These are phyloP conservation scores for Copidosoma floridanum DNA, from an alignment of 1,140 invertebrate species.

Conservation along the genomic window DNA sequence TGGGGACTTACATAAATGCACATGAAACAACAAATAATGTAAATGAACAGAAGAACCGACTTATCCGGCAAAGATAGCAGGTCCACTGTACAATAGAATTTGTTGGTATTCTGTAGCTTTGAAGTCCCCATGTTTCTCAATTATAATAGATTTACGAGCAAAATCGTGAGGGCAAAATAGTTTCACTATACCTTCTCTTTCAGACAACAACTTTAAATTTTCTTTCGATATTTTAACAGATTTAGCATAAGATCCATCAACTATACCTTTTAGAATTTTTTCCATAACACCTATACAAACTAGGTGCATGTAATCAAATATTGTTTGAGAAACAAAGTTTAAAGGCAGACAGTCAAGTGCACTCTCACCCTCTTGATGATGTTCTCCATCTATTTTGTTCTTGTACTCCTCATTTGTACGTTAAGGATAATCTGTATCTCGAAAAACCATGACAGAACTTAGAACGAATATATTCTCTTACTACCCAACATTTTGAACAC, in stretches of 20 bases:
- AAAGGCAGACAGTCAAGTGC: constrained; percentile 12
- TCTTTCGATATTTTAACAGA: not conserved
- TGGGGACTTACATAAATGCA: constrained; percentile 11
- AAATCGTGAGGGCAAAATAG: constrained; percentile 22
- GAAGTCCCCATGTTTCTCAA: constrained; percentile 15
- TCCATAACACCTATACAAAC: constrained; percentile 20
- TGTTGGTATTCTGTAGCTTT: constrained; percentile 29
- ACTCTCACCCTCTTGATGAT: constrained; percentile 5
- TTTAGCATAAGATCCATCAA: too few species aligned
- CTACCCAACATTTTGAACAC: not conserved
- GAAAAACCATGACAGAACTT: not conserved
- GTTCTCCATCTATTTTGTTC: constrained; percentile 1
- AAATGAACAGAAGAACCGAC: constrained; percentile 1
- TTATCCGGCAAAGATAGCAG: constrained; percentile 12
- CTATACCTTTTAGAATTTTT: constrained; percentile 23
- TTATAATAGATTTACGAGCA: constrained; percentile 15
- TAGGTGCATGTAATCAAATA: constrained; percentile 23
- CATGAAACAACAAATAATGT: constrained; percentile 22
- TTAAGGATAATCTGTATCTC: not conserved
- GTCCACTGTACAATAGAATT: constrained; percentile 20
- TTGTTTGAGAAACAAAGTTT: constrained; percentile 3
- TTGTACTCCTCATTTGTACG: constrained; percentile 30
- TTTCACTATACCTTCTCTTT: constrained; percentile 3
- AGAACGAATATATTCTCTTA: not conserved
- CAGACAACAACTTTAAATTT: not conserved